Percentiles rank a stretch among this genome's conserved stretches.
phyloP scores from a whole-genome alignment of 1,140 invertebrate species.

The Chrysopa pallens region DNA sequence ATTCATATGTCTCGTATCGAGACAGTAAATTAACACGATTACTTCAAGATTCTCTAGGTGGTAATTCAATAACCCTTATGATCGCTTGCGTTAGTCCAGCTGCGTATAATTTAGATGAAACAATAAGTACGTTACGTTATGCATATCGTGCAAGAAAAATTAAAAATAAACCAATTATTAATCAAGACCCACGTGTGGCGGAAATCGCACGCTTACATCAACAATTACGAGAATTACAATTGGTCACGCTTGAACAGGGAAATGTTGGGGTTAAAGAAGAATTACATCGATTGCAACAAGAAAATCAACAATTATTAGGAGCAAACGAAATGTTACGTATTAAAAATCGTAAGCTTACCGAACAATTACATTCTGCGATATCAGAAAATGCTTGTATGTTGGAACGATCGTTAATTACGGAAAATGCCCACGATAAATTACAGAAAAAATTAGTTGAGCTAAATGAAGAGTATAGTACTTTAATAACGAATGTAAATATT shows the following conservation, averaged over 20 bases:
- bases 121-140: constrained; percentile 75
- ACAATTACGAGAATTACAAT: constrained; percentile 40
- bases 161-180: constrained; percentile 83
- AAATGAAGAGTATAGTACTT: constrained; percentile 29
- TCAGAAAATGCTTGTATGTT: constrained; percentile 36
- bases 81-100: constrained; percentile 86
- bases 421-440: constrained; percentile 41
- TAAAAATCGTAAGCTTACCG: constrained; percentile 37
- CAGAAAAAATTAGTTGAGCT: constrained; percentile 43
- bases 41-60: constrained; percentile 81
- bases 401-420: constrained; percentile 39
- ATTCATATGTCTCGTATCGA: constrained; percentile 65
- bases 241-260: constrained; percentile 33
- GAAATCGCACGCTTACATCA: constrained; percentile 47
- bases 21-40: constrained; percentile 83
- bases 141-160: constrained; percentile 79
- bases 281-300: neutral
- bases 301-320: constrained; percentile 20
- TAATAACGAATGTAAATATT: constrained; percentile 29
- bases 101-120: constrained; percentile 77
- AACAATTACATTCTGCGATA: constrained; percentile 34
- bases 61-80: constrained; percentile 86
- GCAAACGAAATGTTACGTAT: constrained; percentile 27
- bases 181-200: constrained; percentile 60
- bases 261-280: constrained; percentile 7